A percentile compares a stretch with the other conserved stretches of the same genome.
Evolutionary conservation across 2,797 vertebrate genomes (phyloP).

Genomic region (Delichon dasypus): DNA sequence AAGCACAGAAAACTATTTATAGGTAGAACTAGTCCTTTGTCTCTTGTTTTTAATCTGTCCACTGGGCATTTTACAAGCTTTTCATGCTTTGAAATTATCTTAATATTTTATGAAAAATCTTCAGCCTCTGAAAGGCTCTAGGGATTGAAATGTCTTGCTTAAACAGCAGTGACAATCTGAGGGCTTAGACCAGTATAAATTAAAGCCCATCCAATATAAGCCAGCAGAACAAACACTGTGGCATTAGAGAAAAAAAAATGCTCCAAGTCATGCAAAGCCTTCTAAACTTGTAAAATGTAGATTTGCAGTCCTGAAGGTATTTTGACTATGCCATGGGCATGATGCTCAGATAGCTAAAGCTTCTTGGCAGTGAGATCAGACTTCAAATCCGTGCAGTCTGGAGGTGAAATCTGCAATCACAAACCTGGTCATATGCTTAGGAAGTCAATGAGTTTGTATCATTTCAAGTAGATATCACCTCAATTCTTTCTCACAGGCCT

Average conservation of each 20-base stretch:
- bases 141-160: not conserved
- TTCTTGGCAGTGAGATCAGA: not conserved
- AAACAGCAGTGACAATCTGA: not conserved
- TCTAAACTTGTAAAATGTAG: not conserved
- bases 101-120: not conserved
- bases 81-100: not conserved
- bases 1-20: not conserved
- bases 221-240: not conserved
- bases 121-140: not conserved
- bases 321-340: not conserved
- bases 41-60: not conserved
- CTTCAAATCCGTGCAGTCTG: not conserved
- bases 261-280: not conserved
- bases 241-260: not conserved
- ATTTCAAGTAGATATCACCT: not conserved
- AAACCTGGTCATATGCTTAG: not conserved
- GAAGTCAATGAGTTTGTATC: not conserved
- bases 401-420: not conserved
- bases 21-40: not conserved
- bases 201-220: not conserved
- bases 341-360: not conserved
- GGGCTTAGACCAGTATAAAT: not conserved
- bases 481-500: not conserved
- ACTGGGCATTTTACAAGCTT: not conserved
- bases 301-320: not conserved